Conservation (phyloP, 2,888 invertebrate species). For the Volucella zonaria region DNA sequence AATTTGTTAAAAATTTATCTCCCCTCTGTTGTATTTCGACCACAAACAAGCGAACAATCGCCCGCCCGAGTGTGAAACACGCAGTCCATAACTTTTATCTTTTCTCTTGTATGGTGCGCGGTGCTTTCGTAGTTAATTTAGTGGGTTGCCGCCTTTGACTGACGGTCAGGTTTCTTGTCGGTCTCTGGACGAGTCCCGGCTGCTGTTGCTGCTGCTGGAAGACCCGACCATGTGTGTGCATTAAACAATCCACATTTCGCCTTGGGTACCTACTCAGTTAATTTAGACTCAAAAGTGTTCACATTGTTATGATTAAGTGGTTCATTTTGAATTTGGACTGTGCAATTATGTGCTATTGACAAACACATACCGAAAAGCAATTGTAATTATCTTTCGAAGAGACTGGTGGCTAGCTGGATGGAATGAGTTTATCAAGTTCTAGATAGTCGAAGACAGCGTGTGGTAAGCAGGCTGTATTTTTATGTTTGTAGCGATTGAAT, state of each 20-base stretch:
- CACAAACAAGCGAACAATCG: conserved; percentile 23
- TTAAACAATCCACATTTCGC: conserved; percentile 19
- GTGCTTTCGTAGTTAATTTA: conserved; percentile 18
- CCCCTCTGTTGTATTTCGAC: not conserved
- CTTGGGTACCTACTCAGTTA: not conserved
- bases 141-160: not conserved
- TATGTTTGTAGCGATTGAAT: not conserved
- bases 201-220: not conserved
- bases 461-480: not conserved
- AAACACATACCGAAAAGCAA: conserved; percentile 16
- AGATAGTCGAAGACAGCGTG: not conserved
- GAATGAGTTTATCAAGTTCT: conserved; percentile 29
- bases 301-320: conserved; percentile 37
- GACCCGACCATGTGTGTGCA: not conserved
- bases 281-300: conserved; percentile 8
- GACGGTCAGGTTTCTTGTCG: conserved; percentile 21
- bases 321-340: conserved; percentile 32
- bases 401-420: conserved; percentile 10
- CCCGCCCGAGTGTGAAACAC: conserved; percentile 55
- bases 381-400: conserved; percentile 21
- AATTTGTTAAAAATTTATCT: conserved; percentile 1
- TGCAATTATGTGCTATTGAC: conserved; percentile 25
- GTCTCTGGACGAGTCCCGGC: not conserved
- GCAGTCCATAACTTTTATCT: conserved; percentile 56
- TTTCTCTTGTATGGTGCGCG: conserved; percentile 20